Base-by-base conservation (phyloP, 2,113 vertebrate species). In the Crotalus tigris region DNA sequence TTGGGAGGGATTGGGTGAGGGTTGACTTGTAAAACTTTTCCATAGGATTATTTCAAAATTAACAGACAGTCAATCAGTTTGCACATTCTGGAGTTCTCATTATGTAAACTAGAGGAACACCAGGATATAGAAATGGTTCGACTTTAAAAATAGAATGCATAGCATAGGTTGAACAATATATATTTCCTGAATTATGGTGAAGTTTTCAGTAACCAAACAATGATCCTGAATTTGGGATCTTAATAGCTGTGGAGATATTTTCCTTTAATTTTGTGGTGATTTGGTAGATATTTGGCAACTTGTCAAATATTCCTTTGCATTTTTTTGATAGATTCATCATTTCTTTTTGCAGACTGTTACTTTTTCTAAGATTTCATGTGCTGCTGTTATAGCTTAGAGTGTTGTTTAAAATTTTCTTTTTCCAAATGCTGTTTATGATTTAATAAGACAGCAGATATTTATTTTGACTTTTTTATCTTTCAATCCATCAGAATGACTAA, bases 31-130 rank as follows among this genome's bases (percentile, higher is more conserved):
- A n/a, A n/a, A n/a, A n/a, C n/a, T n/a, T n/a, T 93, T 93, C 87
- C 5, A 94, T 92, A 90, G 94, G 93, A 21, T 87, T 91, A 69
- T 88, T 85, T 93, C 81, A 88, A n/a, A 85, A 94, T 90, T 94
- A 91, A 93, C 15, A 90, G 54, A 85, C 6, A 57, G 15, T 85
- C 15, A 5, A 54, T 54, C 13, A 46, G 8, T 5, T 15, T 59
- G 46, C 4, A 26, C 29, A 86, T 93, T 61, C 13, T 54, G 53
- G 9, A 81, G 44, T 89, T 88, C 58, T 39, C 23, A n/a, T 81
- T 46, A 5, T 81, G 75, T 57, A 86, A 49, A 92, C 55, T 39
- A 46, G 54, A 46, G 15, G 55, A 23, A 44, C 86, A 44, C 49
- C n/a, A 39, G 59, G 46, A 51, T 44, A 91, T 92, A 44, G 5